Conservation (phyloP, 2,888 invertebrate genomes). For the Drosophila rubida region DNA sequence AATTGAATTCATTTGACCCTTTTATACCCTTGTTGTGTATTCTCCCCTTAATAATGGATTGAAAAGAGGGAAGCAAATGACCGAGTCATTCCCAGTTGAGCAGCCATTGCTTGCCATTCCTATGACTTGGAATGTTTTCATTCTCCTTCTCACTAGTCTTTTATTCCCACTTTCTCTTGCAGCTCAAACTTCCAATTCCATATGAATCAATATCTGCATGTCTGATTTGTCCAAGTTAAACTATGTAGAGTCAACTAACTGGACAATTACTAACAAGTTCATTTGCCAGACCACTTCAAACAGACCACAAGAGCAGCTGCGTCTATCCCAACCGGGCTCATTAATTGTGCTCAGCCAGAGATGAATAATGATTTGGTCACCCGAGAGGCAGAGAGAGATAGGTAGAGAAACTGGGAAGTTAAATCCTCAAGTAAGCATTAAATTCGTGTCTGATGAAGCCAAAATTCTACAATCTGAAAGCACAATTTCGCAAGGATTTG, state of each 20-base stretch:
- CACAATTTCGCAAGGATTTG: not conserved
- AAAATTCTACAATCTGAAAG: constrained; percentile 27
- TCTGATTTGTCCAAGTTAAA: constrained; percentile 11
- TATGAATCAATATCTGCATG: constrained; percentile 3
- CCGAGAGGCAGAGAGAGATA: not conserved
- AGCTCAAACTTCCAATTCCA: not conserved
- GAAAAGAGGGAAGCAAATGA: not conserved
- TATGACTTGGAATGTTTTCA: not conserved
- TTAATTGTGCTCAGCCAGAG: constrained; percentile 55
- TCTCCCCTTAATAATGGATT: not conserved
- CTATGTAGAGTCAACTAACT: constrained; percentile 22
- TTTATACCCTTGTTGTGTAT: constrained; percentile 4
- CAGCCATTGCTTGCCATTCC: constrained; percentile 12
- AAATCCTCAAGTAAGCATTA: not conserved
- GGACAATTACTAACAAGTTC: constrained; percentile 31
- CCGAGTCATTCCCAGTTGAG: not conserved
- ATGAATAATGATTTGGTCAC: constrained; percentile 48
- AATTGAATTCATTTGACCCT: constrained; percentile 13
- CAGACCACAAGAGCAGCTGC: constrained; percentile 28
- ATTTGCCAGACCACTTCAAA: constrained; percentile 49
- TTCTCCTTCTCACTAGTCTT: not conserved
- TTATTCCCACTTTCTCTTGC: not conserved
- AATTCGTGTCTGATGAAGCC: constrained; percentile 34
- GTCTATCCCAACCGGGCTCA: constrained; percentile 37
- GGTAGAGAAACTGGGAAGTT: not conserved